Percentiles rank a stretch among this genome's conserved stretches.
Evolutionary conservation across 2,797 vertebrate genomes (phyloP).

Genomic region (Leuciscus waleckii): DNA sequence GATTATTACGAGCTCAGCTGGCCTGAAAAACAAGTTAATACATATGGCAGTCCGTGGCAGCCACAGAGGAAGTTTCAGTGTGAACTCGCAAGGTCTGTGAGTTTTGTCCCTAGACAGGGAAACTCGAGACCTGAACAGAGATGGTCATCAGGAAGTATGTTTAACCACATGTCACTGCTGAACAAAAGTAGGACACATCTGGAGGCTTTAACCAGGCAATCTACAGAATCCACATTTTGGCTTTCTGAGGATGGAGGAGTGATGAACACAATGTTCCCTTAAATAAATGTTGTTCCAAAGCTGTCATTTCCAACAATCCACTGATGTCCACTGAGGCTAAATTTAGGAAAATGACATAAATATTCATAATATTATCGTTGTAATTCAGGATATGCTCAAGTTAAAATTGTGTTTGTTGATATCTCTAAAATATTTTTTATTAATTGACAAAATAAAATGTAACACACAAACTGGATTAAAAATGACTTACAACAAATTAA

Average conservation of each 20-base stretch:
- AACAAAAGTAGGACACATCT: conserved; percentile 48
- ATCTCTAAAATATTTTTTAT: not conserved
- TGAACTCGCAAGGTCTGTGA: conserved; percentile 4
- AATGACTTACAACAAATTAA: not conserved
- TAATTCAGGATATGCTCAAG: not conserved
- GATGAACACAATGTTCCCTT: conserved; percentile 20
- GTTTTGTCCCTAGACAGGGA: conserved; percentile 29
- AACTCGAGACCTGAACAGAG: conserved; percentile 27
- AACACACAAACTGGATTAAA: not conserved
- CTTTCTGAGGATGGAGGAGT: conserved; percentile 63
- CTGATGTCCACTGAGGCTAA: not conserved
- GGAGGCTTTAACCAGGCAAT: conserved; percentile 20
- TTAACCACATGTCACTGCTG: conserved; percentile 35
- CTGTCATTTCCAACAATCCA: not conserved
- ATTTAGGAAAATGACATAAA: not conserved
- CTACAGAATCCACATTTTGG: conserved; percentile 43
- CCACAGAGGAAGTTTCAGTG: conserved; percentile 35
- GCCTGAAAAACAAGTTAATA: conserved; percentile 77
- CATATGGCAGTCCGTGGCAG: conserved; percentile 35
- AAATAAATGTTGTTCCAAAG: not conserved
- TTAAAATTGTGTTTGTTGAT: not conserved
- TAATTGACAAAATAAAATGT: not conserved
- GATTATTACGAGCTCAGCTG: conserved; percentile 85
- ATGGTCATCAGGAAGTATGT: conserved; percentile 38
- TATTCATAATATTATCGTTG: not conserved